A percentile compares a stretch with the other conserved stretches of the same genome.
These are phyloP conservation scores for Liopterus haemorrhoidalis DNA, from an alignment of 2,888 invertebrate genomes.

Conservation along the genomic window DNA sequence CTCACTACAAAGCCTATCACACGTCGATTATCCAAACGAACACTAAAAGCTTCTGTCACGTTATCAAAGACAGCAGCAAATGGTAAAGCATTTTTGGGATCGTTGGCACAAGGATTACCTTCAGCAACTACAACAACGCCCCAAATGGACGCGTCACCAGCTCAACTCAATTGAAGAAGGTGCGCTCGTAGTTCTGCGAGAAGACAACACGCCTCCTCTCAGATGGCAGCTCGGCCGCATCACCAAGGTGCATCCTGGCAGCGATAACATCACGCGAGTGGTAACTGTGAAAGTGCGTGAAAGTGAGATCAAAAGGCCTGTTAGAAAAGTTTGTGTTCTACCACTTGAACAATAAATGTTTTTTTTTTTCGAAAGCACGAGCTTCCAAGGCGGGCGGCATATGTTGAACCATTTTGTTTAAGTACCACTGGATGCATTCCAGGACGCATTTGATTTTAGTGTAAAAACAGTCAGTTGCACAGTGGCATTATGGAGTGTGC, in stretches of 20 bases:
- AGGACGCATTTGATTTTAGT: no score
- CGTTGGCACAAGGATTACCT: constrained; percentile 27
- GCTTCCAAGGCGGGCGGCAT: no score
- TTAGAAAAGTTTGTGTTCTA: constrained; percentile 9
- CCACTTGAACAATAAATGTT: background rate
- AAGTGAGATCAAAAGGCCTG: constrained; percentile 2
- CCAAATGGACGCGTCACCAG: constrained; percentile 19
- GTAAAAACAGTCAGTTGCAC: no score
- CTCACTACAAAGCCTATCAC: constrained; percentile 27
- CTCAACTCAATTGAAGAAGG: background rate
- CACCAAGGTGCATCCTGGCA: constrained; percentile 6
- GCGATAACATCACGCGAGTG: constrained; percentile 6
- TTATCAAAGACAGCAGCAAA: constrained; percentile 20
- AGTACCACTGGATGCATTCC: no score
- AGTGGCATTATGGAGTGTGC: no score
- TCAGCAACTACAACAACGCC: constrained; percentile 22
- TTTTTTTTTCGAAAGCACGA: no score
- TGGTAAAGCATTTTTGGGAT: constrained; percentile 18
- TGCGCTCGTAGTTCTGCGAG: constrained; percentile 6
- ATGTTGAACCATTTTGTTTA: no score
- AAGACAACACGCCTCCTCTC: constrained; percentile 7
- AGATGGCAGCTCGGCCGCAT: constrained; percentile 7
- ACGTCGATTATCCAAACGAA: constrained; percentile 22
- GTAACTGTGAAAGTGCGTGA: background rate
- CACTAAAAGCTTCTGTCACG: constrained; percentile 18